Evolutionary conservation across 2,888 invertebrate genomes (phyloP), one percentile per base, ranked within the genome.

Genomic region (Saturnia pavonia): DNA sequence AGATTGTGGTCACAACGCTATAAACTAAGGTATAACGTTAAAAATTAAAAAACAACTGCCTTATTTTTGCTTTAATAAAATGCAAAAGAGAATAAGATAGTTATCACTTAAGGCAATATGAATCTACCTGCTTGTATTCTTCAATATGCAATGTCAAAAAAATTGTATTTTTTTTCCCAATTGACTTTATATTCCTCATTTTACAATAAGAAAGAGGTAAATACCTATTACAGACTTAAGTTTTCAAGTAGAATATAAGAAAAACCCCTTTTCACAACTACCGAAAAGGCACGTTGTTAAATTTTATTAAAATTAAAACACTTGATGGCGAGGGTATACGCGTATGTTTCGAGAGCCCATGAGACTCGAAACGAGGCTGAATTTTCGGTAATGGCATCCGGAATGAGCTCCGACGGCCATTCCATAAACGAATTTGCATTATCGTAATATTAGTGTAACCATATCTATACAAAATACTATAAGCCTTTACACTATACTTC

Each of bases 381-480:
- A 88, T 89, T 91, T 88, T 88, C 87, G 80, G 87, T 87, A 88
- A 89, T 85, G 84, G 85, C 82, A 78, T 73, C 82, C 80, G 80
- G 74, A 88, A 88, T 82, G 86, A 81, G 82, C 82, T 80, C 76
- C 80, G 81, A 75, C 78, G 82, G 76, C 78, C 82, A 84, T 83
- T 85, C 86, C 79, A 81, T 79, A 85, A 75, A 83, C 82, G 85
- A 88, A 89, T 89, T 90, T 88, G 86, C 90, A 90, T 90, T 89
- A 90, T 88, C 87, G 85, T 81, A 80, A 83, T 86, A 89, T 88
- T 90, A 89, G 88, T 87, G 84, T 65, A 65, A 40, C 82, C 75
- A 76, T 74, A 82, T 80, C 81, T 82, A 83, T 82, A 85, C 84
- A 85, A 86, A 27, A 84, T 84, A 82, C 80, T 80, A n/a, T n/a